Conservation (phyloP, 2,888 invertebrate species). For the Abrostola triplasia region DNA sequence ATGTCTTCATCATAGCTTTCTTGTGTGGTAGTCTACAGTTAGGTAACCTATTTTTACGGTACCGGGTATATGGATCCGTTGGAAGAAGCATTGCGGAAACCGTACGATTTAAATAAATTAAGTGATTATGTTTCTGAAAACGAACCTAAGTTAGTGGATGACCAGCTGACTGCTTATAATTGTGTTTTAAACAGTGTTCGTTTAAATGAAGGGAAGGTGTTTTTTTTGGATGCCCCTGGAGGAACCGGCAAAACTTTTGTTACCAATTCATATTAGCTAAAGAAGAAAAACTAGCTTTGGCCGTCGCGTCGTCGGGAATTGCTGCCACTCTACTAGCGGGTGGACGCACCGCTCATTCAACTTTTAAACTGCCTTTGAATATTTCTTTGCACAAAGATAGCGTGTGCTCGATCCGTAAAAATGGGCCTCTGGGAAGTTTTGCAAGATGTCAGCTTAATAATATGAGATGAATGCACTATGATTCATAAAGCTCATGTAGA, state of each 20-base stretch:
- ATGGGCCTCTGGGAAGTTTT: conserved; percentile 42
- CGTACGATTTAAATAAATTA: conserved; percentile 35
- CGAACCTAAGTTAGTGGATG: conserved; percentile 39
- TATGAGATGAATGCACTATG: conserved; percentile 46
- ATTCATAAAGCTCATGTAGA: conserved; percentile 49
- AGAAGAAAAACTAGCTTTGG: conserved; percentile 26
- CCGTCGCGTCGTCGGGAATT: conserved; percentile 40
- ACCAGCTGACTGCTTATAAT: conserved; percentile 36
- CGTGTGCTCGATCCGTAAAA: conserved; percentile 46
- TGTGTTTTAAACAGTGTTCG: conserved; percentile 32
- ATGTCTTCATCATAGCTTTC: no score
- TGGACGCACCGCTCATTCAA: conserved; percentile 44
- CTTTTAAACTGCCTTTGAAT: conserved; percentile 19
- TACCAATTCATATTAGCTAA: conserved; percentile 43
- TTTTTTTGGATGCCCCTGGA: conserved; percentile 10
- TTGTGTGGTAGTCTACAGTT: no score
- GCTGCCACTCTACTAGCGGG: conserved; percentile 37
- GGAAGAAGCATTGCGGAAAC: conserved; percentile 35
- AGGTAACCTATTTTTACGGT: no score
- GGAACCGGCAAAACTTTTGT: conserved; percentile 26
- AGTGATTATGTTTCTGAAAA: conserved; percentile 30
- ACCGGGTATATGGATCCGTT: conserved; percentile 34
- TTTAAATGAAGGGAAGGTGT: conserved; percentile 25
- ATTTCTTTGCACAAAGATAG: conserved; percentile 33
- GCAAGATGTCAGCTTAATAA: conserved; percentile 40